Percentiles rank a stretch among this genome's conserved stretches.
These are phyloP conservation scores for Crocallis elinguaria DNA, from an alignment of 2,888 invertebrate species.

Conservation along the genomic window DNA sequence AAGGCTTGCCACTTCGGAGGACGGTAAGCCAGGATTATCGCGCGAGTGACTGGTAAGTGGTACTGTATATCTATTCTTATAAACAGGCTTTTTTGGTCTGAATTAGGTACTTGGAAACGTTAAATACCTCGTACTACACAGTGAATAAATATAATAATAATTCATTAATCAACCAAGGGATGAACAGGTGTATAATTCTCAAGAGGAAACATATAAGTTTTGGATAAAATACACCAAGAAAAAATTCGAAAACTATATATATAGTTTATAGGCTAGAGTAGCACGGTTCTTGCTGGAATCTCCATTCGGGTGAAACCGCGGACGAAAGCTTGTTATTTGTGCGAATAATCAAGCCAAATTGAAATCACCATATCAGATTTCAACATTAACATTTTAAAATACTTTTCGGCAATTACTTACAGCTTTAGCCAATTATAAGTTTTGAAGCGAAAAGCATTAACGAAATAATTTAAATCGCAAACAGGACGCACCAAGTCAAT, in stretches of 20 bases:
- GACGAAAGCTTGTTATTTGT: not conserved
- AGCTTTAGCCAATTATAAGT: slow-evolving; percentile 36
- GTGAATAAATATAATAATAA: too few relatives aligned
- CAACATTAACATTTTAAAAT: slow-evolving; percentile 4
- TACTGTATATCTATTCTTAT: not conserved
- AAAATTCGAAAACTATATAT: too few relatives aligned
- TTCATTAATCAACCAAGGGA: too few relatives aligned
- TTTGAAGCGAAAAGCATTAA: slow-evolving; percentile 11
- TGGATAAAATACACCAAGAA: too few relatives aligned
- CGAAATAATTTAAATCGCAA: slow-evolving; percentile 29
- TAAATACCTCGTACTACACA: too few relatives aligned
- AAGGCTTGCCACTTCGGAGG: slow-evolving; percentile 11
- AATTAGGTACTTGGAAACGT: too few relatives aligned
- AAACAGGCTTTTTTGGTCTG: not conserved
- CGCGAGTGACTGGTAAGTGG: not conserved
- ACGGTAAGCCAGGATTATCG: slow-evolving; percentile 7
- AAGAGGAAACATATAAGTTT: too few relatives aligned
- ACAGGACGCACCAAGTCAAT: slow-evolving; percentile 14
- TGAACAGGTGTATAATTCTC: too few relatives aligned
- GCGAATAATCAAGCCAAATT: not conserved
- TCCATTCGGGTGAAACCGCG: too few relatives aligned
- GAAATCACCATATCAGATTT: not conserved
- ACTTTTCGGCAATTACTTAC: slow-evolving; percentile 11
- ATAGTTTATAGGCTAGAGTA: too few relatives aligned
- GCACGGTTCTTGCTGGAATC: too few relatives aligned